These are phyloP conservation scores for Mesodorylaimus sp. DNA, from an alignment of 2,888 invertebrate species.

Conservation along the genomic window DNA sequence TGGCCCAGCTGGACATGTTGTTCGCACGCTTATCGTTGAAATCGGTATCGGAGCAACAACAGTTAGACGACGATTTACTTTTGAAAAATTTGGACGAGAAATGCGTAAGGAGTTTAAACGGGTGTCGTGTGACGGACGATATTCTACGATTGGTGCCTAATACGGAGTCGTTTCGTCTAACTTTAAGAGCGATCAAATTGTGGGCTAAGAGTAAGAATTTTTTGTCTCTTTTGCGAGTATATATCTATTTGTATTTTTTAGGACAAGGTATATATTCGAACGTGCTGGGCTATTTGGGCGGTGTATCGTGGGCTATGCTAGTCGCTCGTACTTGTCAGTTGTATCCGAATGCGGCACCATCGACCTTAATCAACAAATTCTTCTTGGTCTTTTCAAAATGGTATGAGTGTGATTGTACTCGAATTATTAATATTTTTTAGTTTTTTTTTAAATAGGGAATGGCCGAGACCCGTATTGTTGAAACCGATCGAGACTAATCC, in stretches of 20 bases:
- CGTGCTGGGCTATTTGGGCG: slow-evolving; percentile 74
- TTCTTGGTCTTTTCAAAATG: slow-evolving; percentile 93
- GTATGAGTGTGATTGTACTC: too few relatives aligned
- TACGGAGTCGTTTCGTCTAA: slow-evolving; percentile 74
- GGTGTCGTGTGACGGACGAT: slow-evolving; percentile 94
- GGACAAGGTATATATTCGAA: slow-evolving; percentile 95
- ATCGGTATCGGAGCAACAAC: slow-evolving; percentile 72
- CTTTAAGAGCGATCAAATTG: slow-evolving; percentile 78
- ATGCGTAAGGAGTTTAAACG: slow-evolving; percentile 47
- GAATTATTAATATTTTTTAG: too few relatives aligned
- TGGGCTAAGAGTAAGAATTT: slow-evolving; percentile 80
- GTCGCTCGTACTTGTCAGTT: slow-evolving; percentile 93
- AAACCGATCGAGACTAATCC: slow-evolving; percentile 49
- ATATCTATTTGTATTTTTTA: slow-evolving; percentile 30
- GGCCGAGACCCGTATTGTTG: slow-evolving; percentile 91
- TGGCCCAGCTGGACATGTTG: slow-evolving; percentile 64
- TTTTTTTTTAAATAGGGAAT: slow-evolving; percentile 42
- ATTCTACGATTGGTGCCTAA: slow-evolving; percentile 85
- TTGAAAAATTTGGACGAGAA: slow-evolving; percentile 89
- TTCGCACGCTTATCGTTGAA: slow-evolving; percentile 87
- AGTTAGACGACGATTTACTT: slow-evolving; percentile 69
- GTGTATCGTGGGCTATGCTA: slow-evolving; percentile 98
- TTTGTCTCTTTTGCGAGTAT: too few relatives aligned
- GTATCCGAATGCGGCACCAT: slow-evolving; percentile 86
- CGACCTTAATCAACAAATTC: slow-evolving; percentile 89